Evolutionary conservation across 2,888 invertebrate genomes (phyloP), one percentile per base, ranked within the genome.

Genomic region (Entomobrya proxima): DNA sequence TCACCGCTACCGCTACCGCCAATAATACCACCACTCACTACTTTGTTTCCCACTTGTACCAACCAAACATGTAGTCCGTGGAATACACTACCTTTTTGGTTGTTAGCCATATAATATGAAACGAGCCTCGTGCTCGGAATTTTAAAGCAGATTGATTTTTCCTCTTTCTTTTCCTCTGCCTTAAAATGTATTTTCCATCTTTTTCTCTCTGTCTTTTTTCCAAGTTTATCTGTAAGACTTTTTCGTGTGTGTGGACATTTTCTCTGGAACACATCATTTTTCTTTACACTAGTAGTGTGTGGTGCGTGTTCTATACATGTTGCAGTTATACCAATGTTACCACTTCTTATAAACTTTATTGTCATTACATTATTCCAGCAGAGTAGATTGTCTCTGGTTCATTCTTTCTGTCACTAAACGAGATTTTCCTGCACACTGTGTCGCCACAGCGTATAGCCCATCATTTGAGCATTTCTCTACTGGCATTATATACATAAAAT

Each of bases 91-190:
- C 55, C 40, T 40, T 47, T 47, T 44, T 82, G 61, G 84, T 86
- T 75, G 86, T 79, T 80, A 86, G 86, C 79, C 76, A 55, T 86
- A 84, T 84, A 84, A 79, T 84, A 86, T 87, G 76, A 85, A 85
- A 86, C 83, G 80, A 85, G 69, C 76, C 81, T 85, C 85, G 87
- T 88, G 88, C 74, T 67, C 77, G 67, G 89, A 87, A 89, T 89
- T 87, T 88, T 87, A 87, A 88, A 74, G 74, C 50, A 88, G 87
- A 89, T 89, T 89, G 89, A 89, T 89, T 89, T 89, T 88, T 84
- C 37, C 35, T 35, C 52, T 30, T 27, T 58, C 24, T 18, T 52
- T 84, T 35, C 35, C 21, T 35, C n/a, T 27, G 37, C 24, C 9
- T 52, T 55, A 24, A 55, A 55, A 24, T 55, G 55, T 27, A 24